These are phyloP conservation scores for Cecidostiba fungosa DNA, from an alignment of 2,888 invertebrate genomes.

Conservation along the genomic window DNA sequence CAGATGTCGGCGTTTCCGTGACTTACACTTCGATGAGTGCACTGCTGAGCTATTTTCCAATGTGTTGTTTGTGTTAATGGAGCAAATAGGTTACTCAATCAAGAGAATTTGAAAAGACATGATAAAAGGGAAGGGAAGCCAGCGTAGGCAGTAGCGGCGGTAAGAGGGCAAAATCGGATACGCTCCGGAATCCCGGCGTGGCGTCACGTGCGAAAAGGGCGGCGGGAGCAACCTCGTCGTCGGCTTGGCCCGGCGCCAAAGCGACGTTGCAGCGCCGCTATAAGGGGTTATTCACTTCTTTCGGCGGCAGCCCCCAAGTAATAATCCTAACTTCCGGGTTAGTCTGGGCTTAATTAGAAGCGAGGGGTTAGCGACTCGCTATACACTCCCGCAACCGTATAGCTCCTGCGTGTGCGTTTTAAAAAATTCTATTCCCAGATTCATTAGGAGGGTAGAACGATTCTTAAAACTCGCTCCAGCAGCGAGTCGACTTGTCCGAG, in stretches of 20 bases:
- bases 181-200: slow-evolving; percentile 53
- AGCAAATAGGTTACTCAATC: background rate
- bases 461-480: slow-evolving; percentile 58
- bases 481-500: background rate
- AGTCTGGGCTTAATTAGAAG: slow-evolving; percentile 78
- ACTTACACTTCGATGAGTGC: too few relatives aligned
- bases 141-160: too few relatives aligned
- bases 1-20: too few relatives aligned
- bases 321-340: slow-evolving; percentile 78
- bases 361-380: slow-evolving; percentile 73
- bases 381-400: slow-evolving; percentile 57
- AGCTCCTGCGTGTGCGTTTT: slow-evolving; percentile 72
- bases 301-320: slow-evolving; percentile 68
- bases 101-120: too few relatives aligned
- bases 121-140: too few relatives aligned
- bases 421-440: too few relatives aligned
- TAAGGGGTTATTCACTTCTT: slow-evolving; percentile 63
- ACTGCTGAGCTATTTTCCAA: too few relatives aligned
- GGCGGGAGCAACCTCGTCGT: slow-evolving; percentile 65
- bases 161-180: slow-evolving; percentile 60
- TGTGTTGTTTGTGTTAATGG: too few relatives aligned
- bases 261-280: slow-evolving; percentile 57
- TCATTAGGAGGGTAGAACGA: too few relatives aligned
- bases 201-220: slow-evolving; percentile 65
- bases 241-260: slow-evolving; percentile 74